phyloP scores from a whole-genome alignment of 92 coral and sea anemone species.

The Bergia sp. region DNA sequence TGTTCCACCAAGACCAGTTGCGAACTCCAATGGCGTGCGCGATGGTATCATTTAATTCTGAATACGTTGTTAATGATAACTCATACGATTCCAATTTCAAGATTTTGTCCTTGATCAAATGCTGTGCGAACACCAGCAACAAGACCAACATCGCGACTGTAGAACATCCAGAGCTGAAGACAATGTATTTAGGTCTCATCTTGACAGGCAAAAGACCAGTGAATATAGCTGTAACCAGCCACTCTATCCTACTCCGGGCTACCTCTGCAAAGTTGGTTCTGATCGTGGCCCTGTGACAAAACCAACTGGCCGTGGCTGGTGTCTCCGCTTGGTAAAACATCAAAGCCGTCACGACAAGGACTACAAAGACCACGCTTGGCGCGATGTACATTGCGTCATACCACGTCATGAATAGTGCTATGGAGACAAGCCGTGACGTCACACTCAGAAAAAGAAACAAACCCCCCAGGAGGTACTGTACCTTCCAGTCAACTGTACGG shows the following conservation, averaged over 20 bases:
- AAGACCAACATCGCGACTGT: not conserved
- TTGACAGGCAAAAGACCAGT: constrained; percentile 9
- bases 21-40: not conserved
- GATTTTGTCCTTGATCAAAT: not conserved
- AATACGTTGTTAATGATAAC: not conserved
- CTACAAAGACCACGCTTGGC: not conserved
- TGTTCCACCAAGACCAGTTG: constrained; percentile 7
- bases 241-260: not conserved
- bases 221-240: not conserved
- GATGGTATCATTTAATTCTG: not conserved
- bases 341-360: constrained; percentile 9
- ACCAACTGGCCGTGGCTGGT: not conserved
- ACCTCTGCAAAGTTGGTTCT: constrained; percentile 7
- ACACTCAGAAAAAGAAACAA: not conserved
- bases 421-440: constrained; percentile 5
- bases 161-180: not conserved
- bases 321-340: not conserved
- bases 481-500: not conserved
- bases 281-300: not conserved
- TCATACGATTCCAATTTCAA: not conserved
- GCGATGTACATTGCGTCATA: not conserved
- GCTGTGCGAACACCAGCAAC: not conserved
- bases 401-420: constrained; percentile 20
- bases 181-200: not conserved
- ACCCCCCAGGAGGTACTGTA: not conserved